Base-by-base conservation (phyloP, 2,888 invertebrate species). In the Monopis laevigella region DNA sequence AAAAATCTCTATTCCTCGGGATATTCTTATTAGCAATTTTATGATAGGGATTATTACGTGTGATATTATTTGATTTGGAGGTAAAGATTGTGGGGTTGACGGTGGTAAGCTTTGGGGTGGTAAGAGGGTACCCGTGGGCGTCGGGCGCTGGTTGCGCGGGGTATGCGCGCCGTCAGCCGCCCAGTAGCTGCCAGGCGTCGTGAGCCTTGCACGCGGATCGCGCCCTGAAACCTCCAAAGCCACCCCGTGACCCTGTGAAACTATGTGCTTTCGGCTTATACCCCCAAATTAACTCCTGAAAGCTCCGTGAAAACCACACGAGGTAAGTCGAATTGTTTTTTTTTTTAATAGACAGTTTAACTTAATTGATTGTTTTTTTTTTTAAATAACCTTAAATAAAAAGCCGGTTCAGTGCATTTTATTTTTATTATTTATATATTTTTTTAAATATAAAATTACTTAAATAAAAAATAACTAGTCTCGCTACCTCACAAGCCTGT, bases 51-150 rank as follows among this genome's bases (percentile, higher is more conserved):
- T 50, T 47, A 50, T 52, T 53, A 42, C 55, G 60, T 60, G 62
- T 60, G 62, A 65, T 63, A 64, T 64, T 62, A 58, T 62, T 60
- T 59, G 44, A 41, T 41, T 41, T 38, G 56, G 49, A 57, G 64
- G 58, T 65, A 65, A 68, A 67, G 65, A 68, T 66, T 65, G 67
- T 64, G 59, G 67, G 68, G 67, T 68, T 65, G 68, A 64, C 66
- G 65, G 61, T 59, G 65, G 66, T 69, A 66, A 62, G 63, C 64
- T 6, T 12, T 16, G 14, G 29, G 29, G 29, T 29, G 32, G 32
- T 32, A n/a, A n/a, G n/a, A n/a, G n/a, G n/a, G n/a, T n/a, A n/a
- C n/a, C 17, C 32, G 21, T 58, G 56, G 52, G 55, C 56, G 21
- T 58, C 59, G 59, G 56, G 54, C 56, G 58, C 56, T 57, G 56